phyloP scores from a whole-genome alignment of 2,888 invertebrate genomes.

The Caenorhabditis macrosperma region DNA sequence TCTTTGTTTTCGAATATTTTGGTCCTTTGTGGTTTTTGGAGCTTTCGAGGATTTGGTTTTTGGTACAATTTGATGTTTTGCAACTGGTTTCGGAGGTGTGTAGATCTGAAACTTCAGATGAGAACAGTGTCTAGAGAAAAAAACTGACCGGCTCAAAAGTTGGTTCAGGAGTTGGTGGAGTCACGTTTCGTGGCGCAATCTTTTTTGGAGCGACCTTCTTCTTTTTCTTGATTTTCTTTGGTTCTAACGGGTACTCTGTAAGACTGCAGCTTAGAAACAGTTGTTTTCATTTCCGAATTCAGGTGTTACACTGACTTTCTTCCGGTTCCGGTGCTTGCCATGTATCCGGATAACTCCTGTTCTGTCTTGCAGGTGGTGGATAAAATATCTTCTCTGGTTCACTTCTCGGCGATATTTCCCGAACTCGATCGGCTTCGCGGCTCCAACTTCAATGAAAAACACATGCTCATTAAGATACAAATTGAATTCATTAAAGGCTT shows the following conservation, averaged over 20 bases:
- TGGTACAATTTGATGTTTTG: background rate
- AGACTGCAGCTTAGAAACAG: no score
- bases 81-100: background rate
- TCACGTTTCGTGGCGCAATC: background rate
- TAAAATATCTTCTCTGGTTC: conserved; percentile 36
- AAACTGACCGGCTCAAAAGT: conserved; percentile 6
- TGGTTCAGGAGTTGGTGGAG: conserved; percentile 8
- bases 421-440: conserved; percentile 48
- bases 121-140: background rate
- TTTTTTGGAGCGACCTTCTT: background rate
- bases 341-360: conserved; percentile 18
- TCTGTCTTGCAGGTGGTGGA: background rate
- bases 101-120: conserved; percentile 6
- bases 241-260: conserved; percentile 12
- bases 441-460: conserved; percentile 47
- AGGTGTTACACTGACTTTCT: conserved; percentile 14
- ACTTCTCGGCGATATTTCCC: conserved; percentile 50
- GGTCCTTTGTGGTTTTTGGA: conserved; percentile 12
- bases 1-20: conserved; percentile 31
- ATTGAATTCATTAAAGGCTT: conserved; percentile 35
- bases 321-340: conserved; percentile 5
- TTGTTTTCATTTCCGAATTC: background rate
- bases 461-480: background rate
- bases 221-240: conserved; percentile 28
- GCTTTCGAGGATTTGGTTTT: background rate